Evolutionary conservation across 2,797 vertebrate species (phyloP).

Genomic region (Remorina albescens): DNA sequence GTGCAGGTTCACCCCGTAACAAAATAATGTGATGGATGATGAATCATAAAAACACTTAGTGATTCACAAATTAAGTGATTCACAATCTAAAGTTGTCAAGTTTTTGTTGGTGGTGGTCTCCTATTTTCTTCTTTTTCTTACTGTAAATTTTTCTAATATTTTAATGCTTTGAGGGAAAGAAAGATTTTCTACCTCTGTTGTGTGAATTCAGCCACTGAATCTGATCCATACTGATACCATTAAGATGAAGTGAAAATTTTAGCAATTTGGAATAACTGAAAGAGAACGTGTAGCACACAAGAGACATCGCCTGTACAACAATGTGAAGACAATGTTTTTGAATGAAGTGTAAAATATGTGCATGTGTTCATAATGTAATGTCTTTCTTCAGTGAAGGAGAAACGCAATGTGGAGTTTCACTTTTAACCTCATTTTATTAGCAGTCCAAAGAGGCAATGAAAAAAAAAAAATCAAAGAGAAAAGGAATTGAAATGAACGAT

Average conservation of each 20-base stretch:
- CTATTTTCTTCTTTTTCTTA: neutral
- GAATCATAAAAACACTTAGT: no score
- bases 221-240: neutral
- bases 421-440: conserved; percentile 83
- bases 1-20: no score
- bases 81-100: neutral
- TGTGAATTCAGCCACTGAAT: neutral
- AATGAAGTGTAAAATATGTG: neutral
- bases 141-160: neutral
- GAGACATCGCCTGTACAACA: neutral
- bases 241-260: neutral
- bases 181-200: neutral
- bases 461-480: conserved; percentile 48
- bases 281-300: no score
- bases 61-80: no score
- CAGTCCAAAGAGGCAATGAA: conserved; percentile 82
- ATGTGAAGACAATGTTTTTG: neutral
- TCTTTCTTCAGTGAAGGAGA: neutral
- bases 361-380: neutral
- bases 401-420: conserved; percentile 32
- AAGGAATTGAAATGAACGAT: conserved; percentile 63
- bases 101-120: neutral
- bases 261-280: neutral
- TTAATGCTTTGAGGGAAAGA: neutral
- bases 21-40: no score